These are phyloP conservation scores for Drosophila serrata DNA, from an alignment of 1,140 invertebrate genomes.

Conservation along the genomic window DNA sequence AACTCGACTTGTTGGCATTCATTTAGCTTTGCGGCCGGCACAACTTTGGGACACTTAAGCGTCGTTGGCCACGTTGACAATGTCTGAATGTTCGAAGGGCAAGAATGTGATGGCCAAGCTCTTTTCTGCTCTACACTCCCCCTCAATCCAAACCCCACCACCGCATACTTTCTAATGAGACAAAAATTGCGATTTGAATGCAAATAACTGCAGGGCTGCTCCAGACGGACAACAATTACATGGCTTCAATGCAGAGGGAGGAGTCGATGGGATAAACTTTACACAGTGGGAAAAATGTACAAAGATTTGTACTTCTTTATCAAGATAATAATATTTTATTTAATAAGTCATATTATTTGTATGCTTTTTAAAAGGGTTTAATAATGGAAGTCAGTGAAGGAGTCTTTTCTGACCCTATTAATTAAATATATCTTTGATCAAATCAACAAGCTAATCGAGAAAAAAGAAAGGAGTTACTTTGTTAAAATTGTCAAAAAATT, in stretches of 20 bases:
- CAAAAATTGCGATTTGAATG: conserved; percentile 83
- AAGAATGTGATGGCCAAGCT: conserved; percentile 34
- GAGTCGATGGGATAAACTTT: background rate
- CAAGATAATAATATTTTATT: background rate
- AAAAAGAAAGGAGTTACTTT: no score
- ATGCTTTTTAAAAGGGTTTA: no score
- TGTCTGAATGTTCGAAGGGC: conserved; percentile 52
- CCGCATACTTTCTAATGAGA: conserved; percentile 69
- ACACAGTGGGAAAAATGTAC: background rate
- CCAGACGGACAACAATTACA: conserved; percentile 79
- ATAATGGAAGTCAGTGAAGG: no score
- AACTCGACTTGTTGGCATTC: conserved; percentile 77
- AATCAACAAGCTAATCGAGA: no score
- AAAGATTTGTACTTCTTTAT: background rate
- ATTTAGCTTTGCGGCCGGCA: conserved; percentile 68
- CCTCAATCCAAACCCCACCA: background rate
- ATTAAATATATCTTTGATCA: no score
- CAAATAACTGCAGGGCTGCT: conserved; percentile 81
- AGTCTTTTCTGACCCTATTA: no score
- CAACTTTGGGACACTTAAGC: conserved; percentile 82
- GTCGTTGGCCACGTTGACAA: conserved; percentile 44
- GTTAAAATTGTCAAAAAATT: no score
- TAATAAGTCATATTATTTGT: no score
- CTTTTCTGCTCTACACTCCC: background rate
- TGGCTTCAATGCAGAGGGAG: conserved; percentile 46